Base-by-base conservation (phyloP, 2,113 vertebrate genomes). In the Oriolus oriolus region DNA sequence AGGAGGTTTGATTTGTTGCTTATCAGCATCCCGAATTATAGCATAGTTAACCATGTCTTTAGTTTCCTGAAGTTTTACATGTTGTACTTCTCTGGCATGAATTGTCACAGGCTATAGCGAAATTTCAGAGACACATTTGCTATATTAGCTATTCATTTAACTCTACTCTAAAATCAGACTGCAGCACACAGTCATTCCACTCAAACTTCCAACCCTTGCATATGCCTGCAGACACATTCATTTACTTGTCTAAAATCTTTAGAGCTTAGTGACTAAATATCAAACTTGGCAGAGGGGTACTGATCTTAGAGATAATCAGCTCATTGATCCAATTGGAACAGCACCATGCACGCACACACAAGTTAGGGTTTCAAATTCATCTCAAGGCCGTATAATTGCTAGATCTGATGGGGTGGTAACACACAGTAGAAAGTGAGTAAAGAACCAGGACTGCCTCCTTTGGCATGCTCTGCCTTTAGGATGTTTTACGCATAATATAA, bases 41-140 rank as follows among this genome's bases (percentile, higher is more conserved):
- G 6, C 22, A 6, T 7, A 42, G 33, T 50, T 75, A 68, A 35
- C 13, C 0, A 0, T n/a, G 12, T 26, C 30, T 69, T 76, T 53
- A 41, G 27, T 84, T 66, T 45, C 27, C 39, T 68, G 21, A 47
- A 74, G 23, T 30, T 27, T 33, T 91, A 49, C 11, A 5, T 13
- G 6, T 70, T 95, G 28, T 41, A 50, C 26, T 76, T 59, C 19
- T 74, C 61, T 16, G 7, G 12, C 2, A 4, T 37, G n/a, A 75
- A 89, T 64, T 89, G 7, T 71, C 53, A 50, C 49, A 50, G 14
- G 19, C 3, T 61, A 37, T 3, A 35, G 23, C 85, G 45, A 30
- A 20, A 65, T 76, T 90, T 87, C 41, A 79, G 84, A 70, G 64
- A 33, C 4, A 22, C 1, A 0, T 59, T 79, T 89, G 79, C 16